Evolutionary conservation across 2,113 vertebrate species (phyloP).

Genomic region (Microtus richardsoni): DNA sequence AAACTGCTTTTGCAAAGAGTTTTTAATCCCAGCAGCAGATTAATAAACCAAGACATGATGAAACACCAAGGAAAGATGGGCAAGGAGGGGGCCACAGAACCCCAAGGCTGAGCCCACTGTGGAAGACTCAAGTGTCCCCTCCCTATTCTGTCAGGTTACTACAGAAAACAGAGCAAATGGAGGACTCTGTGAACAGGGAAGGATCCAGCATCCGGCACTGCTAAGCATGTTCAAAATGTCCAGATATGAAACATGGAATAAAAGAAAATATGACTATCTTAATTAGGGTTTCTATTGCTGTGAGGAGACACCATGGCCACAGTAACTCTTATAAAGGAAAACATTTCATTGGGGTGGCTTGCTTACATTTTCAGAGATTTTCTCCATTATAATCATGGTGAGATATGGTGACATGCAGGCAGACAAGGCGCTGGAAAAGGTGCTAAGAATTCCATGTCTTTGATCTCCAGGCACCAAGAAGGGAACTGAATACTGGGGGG

Average conservation of each 20-base stretch:
- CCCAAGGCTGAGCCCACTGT: background rate
- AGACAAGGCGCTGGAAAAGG: background rate
- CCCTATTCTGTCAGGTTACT: background rate
- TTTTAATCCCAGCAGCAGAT: background rate
- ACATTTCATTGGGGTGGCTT: background rate
- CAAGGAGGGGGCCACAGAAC: background rate
- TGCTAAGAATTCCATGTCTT: background rate
- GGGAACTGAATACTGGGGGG: background rate
- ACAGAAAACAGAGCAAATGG: background rate
- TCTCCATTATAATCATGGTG: background rate
- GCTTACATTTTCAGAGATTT: background rate
- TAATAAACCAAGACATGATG: background rate
- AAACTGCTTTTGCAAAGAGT: background rate
- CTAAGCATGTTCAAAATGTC: background rate
- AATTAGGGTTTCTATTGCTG: background rate
- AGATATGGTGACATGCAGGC: background rate
- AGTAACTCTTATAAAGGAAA: background rate
- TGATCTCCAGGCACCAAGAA: background rate
- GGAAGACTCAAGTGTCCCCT: too few species aligned
- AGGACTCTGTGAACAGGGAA: too few species aligned
- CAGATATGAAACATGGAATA: background rate
- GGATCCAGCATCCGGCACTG: too few species aligned
- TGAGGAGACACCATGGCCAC: background rate
- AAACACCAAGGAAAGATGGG: background rate
- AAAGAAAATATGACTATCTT: background rate